phyloP scores from a whole-genome alignment of 2,113 vertebrate genomes.

The Pavo muticus region DNA sequence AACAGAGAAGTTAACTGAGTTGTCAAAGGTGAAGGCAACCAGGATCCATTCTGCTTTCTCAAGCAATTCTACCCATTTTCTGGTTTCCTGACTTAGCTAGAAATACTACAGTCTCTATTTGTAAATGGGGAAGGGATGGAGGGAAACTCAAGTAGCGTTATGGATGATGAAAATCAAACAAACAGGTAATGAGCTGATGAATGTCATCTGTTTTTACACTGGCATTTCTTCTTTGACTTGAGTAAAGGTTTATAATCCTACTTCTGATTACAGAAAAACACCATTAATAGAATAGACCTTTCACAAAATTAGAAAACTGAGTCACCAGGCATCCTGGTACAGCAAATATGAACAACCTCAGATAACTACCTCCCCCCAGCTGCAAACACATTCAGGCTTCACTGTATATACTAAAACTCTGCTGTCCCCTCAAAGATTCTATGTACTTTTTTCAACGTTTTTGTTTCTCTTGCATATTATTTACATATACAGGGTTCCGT shows the following conservation, averaged over 20 bases:
- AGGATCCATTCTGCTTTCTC: neutral
- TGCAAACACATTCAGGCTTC: neutral
- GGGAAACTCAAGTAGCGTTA: neutral
- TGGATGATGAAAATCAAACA: neutral
- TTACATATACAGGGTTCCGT: neutral
- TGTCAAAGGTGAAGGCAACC: neutral
- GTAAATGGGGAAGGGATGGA: neutral
- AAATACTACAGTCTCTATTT: neutral
- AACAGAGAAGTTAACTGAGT: neutral
- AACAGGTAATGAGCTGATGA: neutral
- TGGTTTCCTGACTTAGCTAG: neutral
- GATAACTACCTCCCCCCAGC: neutral
- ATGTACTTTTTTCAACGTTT: neutral
- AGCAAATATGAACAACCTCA: neutral
- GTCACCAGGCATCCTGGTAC: neutral
- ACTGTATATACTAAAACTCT: neutral
- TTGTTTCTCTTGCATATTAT: neutral
- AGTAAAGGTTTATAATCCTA: neutral
- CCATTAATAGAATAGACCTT: neutral
- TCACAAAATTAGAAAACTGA: constrained; percentile 5
- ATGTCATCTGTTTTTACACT: neutral
- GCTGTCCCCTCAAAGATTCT: constrained; percentile 54
- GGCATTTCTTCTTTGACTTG: neutral
- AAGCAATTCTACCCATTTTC: neutral
- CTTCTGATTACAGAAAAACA: neutral